Evolutionary conservation across 2,113 vertebrate genomes (phyloP).

Genomic region (Nipponia nippon): DNA sequence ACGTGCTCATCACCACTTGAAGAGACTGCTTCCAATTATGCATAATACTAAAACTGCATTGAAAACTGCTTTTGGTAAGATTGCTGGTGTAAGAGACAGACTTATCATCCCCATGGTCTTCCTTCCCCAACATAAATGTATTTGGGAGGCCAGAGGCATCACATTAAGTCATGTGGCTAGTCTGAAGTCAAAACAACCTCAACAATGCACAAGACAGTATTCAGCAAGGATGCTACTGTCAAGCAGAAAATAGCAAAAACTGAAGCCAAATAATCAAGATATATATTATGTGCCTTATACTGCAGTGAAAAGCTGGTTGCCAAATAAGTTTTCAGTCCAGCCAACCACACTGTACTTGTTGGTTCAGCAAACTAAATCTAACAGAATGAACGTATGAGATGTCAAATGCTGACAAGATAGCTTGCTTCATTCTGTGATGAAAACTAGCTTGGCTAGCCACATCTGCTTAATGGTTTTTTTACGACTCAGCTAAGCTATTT

Average conservation of each 20-base stretch:
- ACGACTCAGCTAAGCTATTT: not conserved
- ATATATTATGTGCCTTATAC: not conserved
- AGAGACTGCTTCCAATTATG: not conserved
- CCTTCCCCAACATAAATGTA: not conserved
- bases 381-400: not conserved
- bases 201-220: not conserved
- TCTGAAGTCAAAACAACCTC: not conserved
- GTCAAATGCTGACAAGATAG: not conserved
- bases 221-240: not conserved
- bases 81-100: not conserved
- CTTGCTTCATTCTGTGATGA: not conserved
- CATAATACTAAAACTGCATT: not conserved
- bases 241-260: not conserved
- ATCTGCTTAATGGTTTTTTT: not conserved
- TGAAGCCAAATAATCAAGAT: not conserved
- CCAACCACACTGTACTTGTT: not conserved
- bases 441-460: not conserved
- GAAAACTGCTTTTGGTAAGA: not conserved
- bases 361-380: not conserved
- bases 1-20: not conserved
- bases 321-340: not conserved
- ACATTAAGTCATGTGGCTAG: not conserved
- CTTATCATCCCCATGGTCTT: not conserved
- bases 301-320: not conserved
- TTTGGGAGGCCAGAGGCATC: not conserved